A percentile compares a stretch with the other conserved stretches of the same genome.
Conservation (phyloP, 2,113 vertebrate species). For the Psammodynastes pulverulentus region DNA sequence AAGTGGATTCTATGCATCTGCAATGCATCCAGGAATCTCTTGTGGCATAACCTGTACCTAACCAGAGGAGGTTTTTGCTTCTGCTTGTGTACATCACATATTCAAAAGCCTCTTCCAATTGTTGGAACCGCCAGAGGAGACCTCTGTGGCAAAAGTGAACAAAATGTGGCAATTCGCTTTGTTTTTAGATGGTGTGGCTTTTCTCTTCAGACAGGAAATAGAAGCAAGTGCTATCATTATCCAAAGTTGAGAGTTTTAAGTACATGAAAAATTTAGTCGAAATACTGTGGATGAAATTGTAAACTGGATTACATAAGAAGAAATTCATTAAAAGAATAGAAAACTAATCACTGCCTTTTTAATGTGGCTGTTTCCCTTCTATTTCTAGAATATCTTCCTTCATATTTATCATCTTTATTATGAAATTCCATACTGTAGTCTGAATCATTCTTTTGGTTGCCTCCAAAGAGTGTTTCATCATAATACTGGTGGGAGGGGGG, state of each 20-base stretch:
- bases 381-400: not conserved
- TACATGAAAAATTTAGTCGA: not conserved
- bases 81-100: not conserved
- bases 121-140: not conserved
- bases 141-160: not conserved
- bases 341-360: not conserved
- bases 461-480: not conserved
- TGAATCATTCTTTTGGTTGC: not conserved
- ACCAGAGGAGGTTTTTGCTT: not conserved
- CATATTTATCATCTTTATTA: not conserved
- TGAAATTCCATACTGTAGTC: not conserved
- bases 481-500: fast-evolving
- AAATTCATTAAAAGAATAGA: not conserved
- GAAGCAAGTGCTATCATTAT: not conserved
- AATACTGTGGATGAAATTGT: not conserved
- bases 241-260: not conserved
- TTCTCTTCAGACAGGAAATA: not conserved
- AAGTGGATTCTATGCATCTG: not conserved
- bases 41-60: not conserved
- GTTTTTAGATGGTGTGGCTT: not conserved
- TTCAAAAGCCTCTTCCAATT: not conserved
- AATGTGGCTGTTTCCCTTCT: not conserved
- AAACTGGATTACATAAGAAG: not conserved
- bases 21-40: not conserved
- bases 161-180: not conserved